These are phyloP conservation scores for Sarcophaga carnaria DNA, from an alignment of 2,888 invertebrate genomes.

Conservation along the genomic window DNA sequence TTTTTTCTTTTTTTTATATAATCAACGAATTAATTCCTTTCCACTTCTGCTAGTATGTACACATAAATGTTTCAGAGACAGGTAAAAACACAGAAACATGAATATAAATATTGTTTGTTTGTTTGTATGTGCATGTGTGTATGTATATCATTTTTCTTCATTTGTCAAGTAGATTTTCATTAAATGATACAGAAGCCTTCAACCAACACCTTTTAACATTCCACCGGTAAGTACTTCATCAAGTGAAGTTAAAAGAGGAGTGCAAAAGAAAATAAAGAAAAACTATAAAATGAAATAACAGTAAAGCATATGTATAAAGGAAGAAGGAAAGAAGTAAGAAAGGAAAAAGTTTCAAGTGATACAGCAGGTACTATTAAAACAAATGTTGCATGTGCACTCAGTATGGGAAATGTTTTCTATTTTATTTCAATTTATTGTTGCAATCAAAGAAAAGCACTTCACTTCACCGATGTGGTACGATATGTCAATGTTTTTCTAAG, in stretches of 20 bases:
- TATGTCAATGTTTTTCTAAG: slow-evolving; percentile 38
- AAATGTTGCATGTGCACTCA: slow-evolving; percentile 18
- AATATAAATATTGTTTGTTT: not conserved
- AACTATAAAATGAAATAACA: not conserved
- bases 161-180: slow-evolving; percentile 61
- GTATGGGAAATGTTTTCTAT: slow-evolving; percentile 17
- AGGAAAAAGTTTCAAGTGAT: slow-evolving; percentile 10
- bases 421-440: slow-evolving; percentile 26
- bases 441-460: not conserved
- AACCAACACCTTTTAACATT: slow-evolving; percentile 37
- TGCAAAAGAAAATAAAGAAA: not conserved
- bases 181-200: slow-evolving; percentile 56
- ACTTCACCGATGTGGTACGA: slow-evolving; percentile 3
- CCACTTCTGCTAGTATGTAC: not conserved
- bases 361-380: slow-evolving; percentile 16
- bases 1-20: too few species aligned
- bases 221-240: slow-evolving; percentile 31
- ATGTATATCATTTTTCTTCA: slow-evolving; percentile 10
- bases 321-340: not conserved
- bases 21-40: not conserved
- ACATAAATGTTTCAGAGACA: not conserved
- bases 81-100: not conserved
- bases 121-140: not conserved
- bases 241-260: slow-evolving; percentile 24
- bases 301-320: not conserved